phyloP scores from a whole-genome alignment of 2,797 vertebrate species.

The Myotis findleyi region DNA sequence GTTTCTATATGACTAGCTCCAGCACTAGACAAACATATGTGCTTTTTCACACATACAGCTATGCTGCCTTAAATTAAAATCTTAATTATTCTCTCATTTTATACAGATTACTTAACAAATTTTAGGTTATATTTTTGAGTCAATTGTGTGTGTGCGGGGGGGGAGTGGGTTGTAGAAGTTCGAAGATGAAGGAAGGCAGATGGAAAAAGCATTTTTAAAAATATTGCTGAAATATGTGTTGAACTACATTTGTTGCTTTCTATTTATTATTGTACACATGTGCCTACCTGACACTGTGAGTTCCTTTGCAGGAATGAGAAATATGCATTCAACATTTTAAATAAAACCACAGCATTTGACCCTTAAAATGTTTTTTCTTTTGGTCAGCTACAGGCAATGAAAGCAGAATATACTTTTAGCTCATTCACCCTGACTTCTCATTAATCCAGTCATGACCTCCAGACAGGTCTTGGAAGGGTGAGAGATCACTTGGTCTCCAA shows the following conservation, averaged over 20 bases:
- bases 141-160: neutral
- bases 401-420: neutral
- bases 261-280: neutral
- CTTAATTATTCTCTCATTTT: neutral
- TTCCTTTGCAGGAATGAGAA: neutral
- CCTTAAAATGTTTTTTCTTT: slow-evolving; percentile 11
- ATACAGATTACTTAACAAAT: neutral
- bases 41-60: neutral
- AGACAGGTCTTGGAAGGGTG: neutral
- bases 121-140: neutral
- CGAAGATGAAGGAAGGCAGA: neutral
- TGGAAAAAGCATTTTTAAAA: neutral
- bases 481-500: neutral
- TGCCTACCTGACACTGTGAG: neutral
- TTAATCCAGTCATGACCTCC: neutral
- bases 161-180: neutral
- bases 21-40: neutral
- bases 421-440: neutral
- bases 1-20: neutral
- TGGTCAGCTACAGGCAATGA: neutral
- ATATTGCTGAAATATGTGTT: neutral
- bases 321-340: neutral
- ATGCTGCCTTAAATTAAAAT: neutral
- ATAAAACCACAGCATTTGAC: slow-evolving; percentile 1
- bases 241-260: neutral